Conservation (phyloP, 2,888 invertebrate genomes). For the Cerceris ruficornis region DNA sequence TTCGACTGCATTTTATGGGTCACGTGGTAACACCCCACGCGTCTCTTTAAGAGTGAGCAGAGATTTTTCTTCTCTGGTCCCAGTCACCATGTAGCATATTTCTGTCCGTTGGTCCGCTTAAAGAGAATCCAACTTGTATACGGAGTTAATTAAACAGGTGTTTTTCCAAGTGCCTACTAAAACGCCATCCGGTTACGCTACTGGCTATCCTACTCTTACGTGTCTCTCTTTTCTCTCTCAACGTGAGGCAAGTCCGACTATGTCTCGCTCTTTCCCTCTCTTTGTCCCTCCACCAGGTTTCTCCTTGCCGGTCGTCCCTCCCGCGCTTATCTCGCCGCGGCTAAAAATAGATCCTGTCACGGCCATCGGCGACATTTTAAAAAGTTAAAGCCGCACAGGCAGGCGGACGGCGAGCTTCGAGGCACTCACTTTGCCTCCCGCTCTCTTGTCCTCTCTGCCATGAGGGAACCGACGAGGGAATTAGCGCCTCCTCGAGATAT, state of each 20-base stretch:
- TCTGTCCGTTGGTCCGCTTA: too few species aligned
- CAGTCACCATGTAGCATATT: too few species aligned
- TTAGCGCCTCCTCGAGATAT: conserved; percentile 55
- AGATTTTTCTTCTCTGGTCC: too few species aligned
- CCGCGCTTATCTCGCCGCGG: conserved; percentile 78
- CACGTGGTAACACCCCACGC: too few species aligned
- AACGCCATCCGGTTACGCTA: conserved; percentile 60
- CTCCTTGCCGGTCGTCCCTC: conserved; percentile 56
- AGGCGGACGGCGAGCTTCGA: conserved; percentile 30
- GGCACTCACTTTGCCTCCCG: too few species aligned
- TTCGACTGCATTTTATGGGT: too few species aligned
- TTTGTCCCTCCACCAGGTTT: conserved; percentile 32
- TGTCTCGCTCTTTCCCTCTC: conserved; percentile 18
- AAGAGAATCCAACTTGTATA: conserved; percentile 14
- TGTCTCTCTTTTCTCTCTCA: too few species aligned
- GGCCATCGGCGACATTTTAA: conserved; percentile 81
- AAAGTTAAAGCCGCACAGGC: conserved; percentile 74
- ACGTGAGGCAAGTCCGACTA: too few species aligned
- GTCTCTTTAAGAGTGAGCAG: too few species aligned
- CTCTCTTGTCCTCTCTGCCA: not conserved
- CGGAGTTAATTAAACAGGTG: conserved; percentile 62
- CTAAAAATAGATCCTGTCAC: conserved; percentile 81
- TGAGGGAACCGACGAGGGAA: conserved; percentile 46
- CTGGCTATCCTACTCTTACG: conserved; percentile 44
- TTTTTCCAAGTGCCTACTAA: conserved; percentile 53